phyloP scores from a whole-genome alignment of 1,140 invertebrate species.

The Pachypsylla venusta region DNA sequence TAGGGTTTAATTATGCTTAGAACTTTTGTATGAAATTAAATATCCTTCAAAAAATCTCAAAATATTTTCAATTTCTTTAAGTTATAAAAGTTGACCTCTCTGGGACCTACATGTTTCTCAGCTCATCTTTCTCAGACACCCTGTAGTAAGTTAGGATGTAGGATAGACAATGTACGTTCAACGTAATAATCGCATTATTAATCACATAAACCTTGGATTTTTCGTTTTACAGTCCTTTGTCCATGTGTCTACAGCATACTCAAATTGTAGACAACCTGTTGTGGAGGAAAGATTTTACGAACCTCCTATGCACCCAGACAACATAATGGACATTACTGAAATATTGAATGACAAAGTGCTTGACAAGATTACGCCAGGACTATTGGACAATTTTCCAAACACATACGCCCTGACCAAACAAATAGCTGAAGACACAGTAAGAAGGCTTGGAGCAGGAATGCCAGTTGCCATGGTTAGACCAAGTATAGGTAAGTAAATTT shows the following conservation, averaged over 20 bases:
- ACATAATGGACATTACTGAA: slow-evolving; percentile 33
- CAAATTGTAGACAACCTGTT: slow-evolving; percentile 43
- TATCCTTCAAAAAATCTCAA: no score
- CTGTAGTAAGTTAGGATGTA: no score
- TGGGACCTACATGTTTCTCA: no score
- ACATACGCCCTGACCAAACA: slow-evolving; percentile 73
- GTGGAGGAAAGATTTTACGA: slow-evolving; percentile 53
- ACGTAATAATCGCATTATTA: no score
- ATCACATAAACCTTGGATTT: background rate
- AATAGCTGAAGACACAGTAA: slow-evolving; percentile 53
- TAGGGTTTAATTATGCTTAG: no score
- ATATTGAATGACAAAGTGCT: slow-evolving; percentile 34
- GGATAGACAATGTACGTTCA: no score
- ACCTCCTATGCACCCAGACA: slow-evolving; percentile 36
- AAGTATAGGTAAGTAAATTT: slow-evolving; percentile 44
- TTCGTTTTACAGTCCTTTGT: slow-evolving; percentile 36
- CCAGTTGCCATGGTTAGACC: slow-evolving; percentile 56
- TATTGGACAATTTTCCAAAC: slow-evolving; percentile 46
- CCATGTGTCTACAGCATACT: slow-evolving; percentile 53
- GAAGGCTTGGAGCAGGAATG: slow-evolving; percentile 43
- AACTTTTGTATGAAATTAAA: no score
- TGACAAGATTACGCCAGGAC: slow-evolving; percentile 33
- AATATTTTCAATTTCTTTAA: no score
- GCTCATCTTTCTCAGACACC: no score
- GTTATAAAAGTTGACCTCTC: no score